Base-by-base conservation (phyloP, 2,888 invertebrate genomes). In the Hymenopus coronatus region DNA sequence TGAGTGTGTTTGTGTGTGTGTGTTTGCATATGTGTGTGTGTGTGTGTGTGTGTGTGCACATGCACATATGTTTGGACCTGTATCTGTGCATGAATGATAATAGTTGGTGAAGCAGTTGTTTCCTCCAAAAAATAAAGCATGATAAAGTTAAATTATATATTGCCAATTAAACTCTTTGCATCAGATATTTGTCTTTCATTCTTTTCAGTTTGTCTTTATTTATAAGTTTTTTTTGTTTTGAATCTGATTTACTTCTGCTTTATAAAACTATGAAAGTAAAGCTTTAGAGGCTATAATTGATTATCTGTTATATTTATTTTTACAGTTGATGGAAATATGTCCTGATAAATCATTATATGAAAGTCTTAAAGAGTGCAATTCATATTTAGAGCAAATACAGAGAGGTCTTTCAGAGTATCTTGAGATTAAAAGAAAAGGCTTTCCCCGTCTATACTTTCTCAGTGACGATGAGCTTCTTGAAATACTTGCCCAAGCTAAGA, bases 381-480 rank as follows among this genome's bases (percentile, higher is more conserved):
- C 96, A 90, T 93, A 97, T 0, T 93, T 97, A 90, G 96, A 96
- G 40, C 94, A 96, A 30, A 97, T 97, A 7, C 95, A 96, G 90
- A 96, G 96, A 91, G 97, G 97, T 0, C 94, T 97, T 6, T 95
- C 96, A 87, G 96, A 96, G 89, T 97, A 97, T 93, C 94, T 97
- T 93, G 97, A 97, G 92, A 95, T 96, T 90, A 97, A 97, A 93
- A 93, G 97, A 85, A 94, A 95, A 84, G 94, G 95, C 83, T 97
- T 97, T 93, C 97, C 97, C 28, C 93, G 96, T 92, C 96, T 97
- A 93, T 97, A 96, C 94, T 97, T 97, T 93, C 95, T 97, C 90
- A 97, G 97, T 91, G 97, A 97, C 92, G 97, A 97, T 91, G 97
- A 97, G 92, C 93, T 97, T 70, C 93, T 97, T 91, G 97, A 97